Evolutionary conservation across 2,797 vertebrate species (phyloP), one percentile per base, ranked within the genome.

Genomic region (Coranthus polyacanthus): DNA sequence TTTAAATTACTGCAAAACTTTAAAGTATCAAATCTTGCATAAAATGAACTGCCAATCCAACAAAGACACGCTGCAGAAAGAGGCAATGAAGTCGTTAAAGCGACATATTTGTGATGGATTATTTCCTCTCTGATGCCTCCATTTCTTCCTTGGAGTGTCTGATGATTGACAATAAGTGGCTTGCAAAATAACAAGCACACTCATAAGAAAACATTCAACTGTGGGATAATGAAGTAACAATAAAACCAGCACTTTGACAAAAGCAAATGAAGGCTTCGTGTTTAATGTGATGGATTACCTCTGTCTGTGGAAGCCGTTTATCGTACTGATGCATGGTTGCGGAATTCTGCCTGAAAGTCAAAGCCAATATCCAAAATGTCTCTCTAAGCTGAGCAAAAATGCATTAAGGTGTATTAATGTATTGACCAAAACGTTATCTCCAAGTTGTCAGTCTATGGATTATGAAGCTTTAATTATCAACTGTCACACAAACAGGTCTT

Each of bases 261-360:
- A 69, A 57, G 10, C 20, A 47, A 54, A 75, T 47, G 43, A 75
- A 15, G 22, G 15, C 44, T 42, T 71, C 1, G 1, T 53, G 38
- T 68, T 62, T 29, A 6, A 1, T 10, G 43, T 67, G 73, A 79
- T 60, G 32, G 56, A 75, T 70, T 36, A 63, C 10, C n/a, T 43
- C 34, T 1, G 41, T 15, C 16, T 56, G 57, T 4, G 12, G 24
- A 67, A 44, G 36, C 38, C 68, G 46, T 73, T 70, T 58, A 56
- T 65, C 15, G 2, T 6, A 2, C 36, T n/a, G 21, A 63, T n/a
- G 41, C 26, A 46, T 52, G 56, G n/a, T n/a, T n/a, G n/a, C n/a
- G 26, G 24, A 67, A n/a, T 13, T 2, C 5, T 12, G 39, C 29
- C 29, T 24, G 13, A 5, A 24, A 18, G 21, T 11, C 11, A 26